Evolutionary conservation across 2,797 vertebrate species (phyloP), one percentile per base, ranked within the genome.

Genomic region (Pangasius larnaudii): DNA sequence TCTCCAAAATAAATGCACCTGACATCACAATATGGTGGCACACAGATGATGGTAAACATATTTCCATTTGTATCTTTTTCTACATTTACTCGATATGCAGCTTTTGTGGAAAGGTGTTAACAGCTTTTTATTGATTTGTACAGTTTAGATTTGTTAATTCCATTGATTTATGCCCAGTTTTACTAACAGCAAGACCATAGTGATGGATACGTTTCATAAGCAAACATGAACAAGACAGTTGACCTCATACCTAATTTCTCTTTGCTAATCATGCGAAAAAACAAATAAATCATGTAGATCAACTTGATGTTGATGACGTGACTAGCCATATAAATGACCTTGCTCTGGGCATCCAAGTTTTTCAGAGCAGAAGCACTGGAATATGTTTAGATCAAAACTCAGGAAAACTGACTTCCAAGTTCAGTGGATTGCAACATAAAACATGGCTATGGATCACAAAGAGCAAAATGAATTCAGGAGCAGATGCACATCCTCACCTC

Each of bases 401-500:
- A 3, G 18, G 8, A 22, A 14, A n/a, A 30, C 11, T 3, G 3
- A 9, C 10, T 5, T 13, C 9, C 4, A 2, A 42, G 11, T 72
- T 75, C 42, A 49, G 7, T 0, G 18, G 11, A 51, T 14, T 7
- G 27, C 14, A 78, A n/a, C 27, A 36, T 33, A 2, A 79, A 33
- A 30, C 39, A 83, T 46, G 18, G 22, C 24, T 65, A 83, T 22
- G 10, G 65, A 7, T 51, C 0, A 0, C 1, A 67, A 53, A 53
- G 2, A 30, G 27, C 3, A 13, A 19, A n/a, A 18, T 9, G 11
- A 81, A n/a, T 1, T 16, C 33, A n/a, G 6, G 51, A 27, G 27
- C 33, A 72, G 65, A 58, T 27, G 51, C 22, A 5, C 2, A 30
- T 33, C 11, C 58, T 67, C 89, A 96, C 96, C 95, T 93, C 80